These are phyloP conservation scores for Sula dactylatra DNA, from an alignment of 2,113 vertebrate genomes.

Conservation along the genomic window DNA sequence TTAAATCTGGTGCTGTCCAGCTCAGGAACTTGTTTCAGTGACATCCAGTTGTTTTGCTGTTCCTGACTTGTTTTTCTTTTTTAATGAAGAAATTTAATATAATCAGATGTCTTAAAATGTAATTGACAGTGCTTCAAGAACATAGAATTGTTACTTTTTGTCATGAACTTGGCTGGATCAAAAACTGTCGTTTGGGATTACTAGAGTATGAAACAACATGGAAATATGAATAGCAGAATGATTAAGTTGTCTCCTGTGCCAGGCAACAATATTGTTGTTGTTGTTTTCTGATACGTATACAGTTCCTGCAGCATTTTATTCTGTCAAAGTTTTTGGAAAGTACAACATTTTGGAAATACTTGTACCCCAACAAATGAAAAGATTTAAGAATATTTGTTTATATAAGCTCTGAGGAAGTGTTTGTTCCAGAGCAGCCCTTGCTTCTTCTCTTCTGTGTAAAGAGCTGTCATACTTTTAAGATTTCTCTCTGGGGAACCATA, in stretches of 20 bases:
- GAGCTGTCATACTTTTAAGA: background rate
- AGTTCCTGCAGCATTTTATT: background rate
- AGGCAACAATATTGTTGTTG: background rate
- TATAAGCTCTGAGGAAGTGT: background rate
- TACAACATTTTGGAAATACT: constrained; percentile 27
- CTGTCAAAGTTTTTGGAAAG: constrained; percentile 23
- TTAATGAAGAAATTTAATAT: constrained; percentile 10
- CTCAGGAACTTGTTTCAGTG: background rate
- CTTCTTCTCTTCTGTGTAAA: background rate
- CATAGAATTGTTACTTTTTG: background rate
- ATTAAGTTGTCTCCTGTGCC: constrained; percentile 59
- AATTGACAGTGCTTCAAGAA: background rate
- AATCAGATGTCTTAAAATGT: constrained; percentile 12
- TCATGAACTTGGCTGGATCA: background rate
- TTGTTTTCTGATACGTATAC: background rate
- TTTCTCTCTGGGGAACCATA: background rate
- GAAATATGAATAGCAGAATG: constrained; percentile 52
- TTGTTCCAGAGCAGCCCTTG: constrained; percentile 12
- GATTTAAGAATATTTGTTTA: constrained; percentile 1
- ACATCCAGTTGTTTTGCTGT: background rate
- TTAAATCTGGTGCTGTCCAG: background rate
- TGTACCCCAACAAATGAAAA: constrained; percentile 25
- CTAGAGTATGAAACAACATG: background rate
- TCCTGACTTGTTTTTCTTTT: background rate
- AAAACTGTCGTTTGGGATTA: constrained; percentile 12